Evolutionary conservation across 2,113 vertebrate genomes (phyloP), one percentile per base, ranked within the genome.

Genomic region (Haemorhous mexicanus): DNA sequence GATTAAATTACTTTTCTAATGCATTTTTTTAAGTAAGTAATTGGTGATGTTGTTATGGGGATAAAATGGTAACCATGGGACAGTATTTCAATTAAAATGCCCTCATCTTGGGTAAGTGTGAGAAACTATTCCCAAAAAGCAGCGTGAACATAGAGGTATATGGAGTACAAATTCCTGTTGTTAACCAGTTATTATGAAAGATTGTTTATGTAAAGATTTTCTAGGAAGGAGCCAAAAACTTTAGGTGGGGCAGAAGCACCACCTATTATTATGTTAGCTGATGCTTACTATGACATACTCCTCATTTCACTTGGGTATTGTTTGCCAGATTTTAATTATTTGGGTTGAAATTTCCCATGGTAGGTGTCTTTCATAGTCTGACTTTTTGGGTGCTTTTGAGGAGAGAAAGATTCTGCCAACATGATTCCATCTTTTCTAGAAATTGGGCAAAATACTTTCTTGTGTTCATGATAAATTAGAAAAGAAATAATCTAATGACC

Each of bases 1-100:
- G 70, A 96, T 95, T 95, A 81, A 87, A 95, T 97, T 96, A 95
- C 73, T 96, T 94, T 95, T 93, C 86, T 74, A 94, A 94, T 90
- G 83, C 76, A 75, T 94, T 96, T 97, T 96, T 94, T 95, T 43
- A n/a, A 80, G 47, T 95, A 94, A 95, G 93, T 94, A 89, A 88
- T 84, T 67, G 86, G 84, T 84, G 89, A 73, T 91, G 93, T 96
- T 96, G 91, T 96, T 94, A 89, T 79, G 91, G 93, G 95, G 89
- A 92, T 95, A 46, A 92, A 93, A 92, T 46, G 81, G 91, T 88
- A 90, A 86, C 93, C 83, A 68, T 70, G 83, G 93, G 90, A 88
- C 93, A 90, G 5, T 88, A 84, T 93, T 86, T 72, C 88, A 90
- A 20, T 94, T 95, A 89, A 92, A 94, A 94, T 94, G 80, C 53